Evolutionary conservation across 2,113 vertebrate genomes (phyloP).

Genomic region (Ptilonorhynchus violaceus): DNA sequence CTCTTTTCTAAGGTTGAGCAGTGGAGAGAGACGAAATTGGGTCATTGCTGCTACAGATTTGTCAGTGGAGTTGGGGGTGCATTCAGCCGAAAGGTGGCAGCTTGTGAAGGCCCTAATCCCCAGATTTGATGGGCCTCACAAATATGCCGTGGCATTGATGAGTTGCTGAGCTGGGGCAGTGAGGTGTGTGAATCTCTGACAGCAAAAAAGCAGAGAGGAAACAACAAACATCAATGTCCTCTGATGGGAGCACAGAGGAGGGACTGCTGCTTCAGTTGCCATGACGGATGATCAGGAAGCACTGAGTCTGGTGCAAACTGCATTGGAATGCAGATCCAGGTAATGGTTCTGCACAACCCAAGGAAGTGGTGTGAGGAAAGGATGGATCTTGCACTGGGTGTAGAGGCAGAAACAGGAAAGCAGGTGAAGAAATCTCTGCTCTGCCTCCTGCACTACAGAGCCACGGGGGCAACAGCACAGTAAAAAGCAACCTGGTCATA

Average conservation of each 20-base stretch:
- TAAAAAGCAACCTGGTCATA: not conserved
- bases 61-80: not conserved
- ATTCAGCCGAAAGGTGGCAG: not conserved
- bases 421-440: not conserved
- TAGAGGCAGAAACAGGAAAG: not conserved
- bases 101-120: constrained; percentile 7
- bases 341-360: not conserved
- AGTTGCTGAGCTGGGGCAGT: not conserved
- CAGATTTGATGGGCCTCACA: not conserved
- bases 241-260: not conserved
- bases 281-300: not conserved
- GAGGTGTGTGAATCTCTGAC: not conserved
- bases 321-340: not conserved
- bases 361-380: not conserved
- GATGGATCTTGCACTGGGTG: not conserved
- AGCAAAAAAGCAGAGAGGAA: not conserved
- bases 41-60: not conserved
- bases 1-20: constrained; percentile 9
- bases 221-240: not conserved
- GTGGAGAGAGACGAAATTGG: not conserved
- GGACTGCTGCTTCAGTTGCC: not conserved
- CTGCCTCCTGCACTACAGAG: not conserved
- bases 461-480: not conserved
- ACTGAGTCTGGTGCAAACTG: not conserved
- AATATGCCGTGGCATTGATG: not conserved